Evolutionary conservation across 2,888 invertebrate genomes (phyloP), one percentile per base, ranked within the genome.

Genomic region (Eumerus sabulonum): DNA sequence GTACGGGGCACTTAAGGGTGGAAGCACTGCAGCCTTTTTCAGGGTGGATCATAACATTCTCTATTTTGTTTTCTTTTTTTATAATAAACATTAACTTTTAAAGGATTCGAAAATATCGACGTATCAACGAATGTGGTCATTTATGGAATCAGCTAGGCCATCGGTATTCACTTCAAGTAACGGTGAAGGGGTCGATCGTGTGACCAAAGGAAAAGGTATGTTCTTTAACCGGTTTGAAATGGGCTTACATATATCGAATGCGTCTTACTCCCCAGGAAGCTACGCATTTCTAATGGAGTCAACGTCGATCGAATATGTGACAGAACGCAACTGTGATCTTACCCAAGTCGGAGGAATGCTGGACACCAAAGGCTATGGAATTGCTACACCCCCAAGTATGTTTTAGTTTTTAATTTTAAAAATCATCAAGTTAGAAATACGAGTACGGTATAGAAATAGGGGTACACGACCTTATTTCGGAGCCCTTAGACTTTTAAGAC

Each of bases 251-350:
- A 11, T 13, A 36, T 27, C 27, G 17, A 51, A 51, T 14, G 1
- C 9, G 16, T 17, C 1, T 5, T 14, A 11, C 13, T 9, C n/a
- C 42, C 81, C 3, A 87, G 87, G 89, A 53, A 93, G 93, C 53
- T 99, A 98, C 87, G 99, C 99, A 0, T 99, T 96, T 87, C 91
- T 99, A 27, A 98, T 99, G 97, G 99, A 99, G 89, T 98, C 97
- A 0, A 97, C 98, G 0, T 95, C 96, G 18, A 96, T 99, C 82
- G 99, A 99, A 87, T 99, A 98, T 86, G 94, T 94, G 42, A 94
- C 96, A 54, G 95, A 97, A 87, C 91, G 96, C 81, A 94, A 96
- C 85, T 98, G 98, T 86, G 95, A 96, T 81, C 92, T 98, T 79
- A 95, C 95, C 45, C 96, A 96, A 91, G 94, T 98, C 18, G 98